phyloP scores from a whole-genome alignment of 2,888 invertebrate genomes.

The Meganola albula region DNA sequence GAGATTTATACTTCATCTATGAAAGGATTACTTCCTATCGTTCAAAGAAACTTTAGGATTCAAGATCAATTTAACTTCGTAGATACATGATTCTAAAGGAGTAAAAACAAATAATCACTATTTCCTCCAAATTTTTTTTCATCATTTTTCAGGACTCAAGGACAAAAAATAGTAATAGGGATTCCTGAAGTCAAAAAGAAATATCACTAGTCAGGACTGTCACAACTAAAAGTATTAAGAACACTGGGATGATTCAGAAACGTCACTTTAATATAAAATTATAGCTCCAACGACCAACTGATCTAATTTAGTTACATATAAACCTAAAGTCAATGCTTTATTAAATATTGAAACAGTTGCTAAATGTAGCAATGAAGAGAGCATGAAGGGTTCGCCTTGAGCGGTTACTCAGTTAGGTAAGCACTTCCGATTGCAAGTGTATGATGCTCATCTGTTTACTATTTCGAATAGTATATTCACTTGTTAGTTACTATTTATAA shows the following conservation, averaged over 20 bases:
- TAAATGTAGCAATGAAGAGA: slow-evolving; percentile 32
- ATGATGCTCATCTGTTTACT: slow-evolving; percentile 34
- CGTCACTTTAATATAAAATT: slow-evolving; percentile 12
- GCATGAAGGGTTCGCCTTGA: slow-evolving; percentile 44
- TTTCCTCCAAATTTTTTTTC: too few species aligned
- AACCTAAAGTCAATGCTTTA: slow-evolving; percentile 17
- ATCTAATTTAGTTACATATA: slow-evolving; percentile 1
- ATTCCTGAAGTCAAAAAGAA: too few species aligned
- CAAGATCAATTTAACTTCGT: too few species aligned
- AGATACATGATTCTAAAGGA: too few species aligned
- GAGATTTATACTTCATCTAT: too few species aligned
- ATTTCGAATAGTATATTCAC: slow-evolving; percentile 34
- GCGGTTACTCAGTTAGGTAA: slow-evolving; percentile 47
- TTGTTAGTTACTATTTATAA: slow-evolving; percentile 31
- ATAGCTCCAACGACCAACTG: slow-evolving; percentile 5
- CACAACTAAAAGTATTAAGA: too few species aligned
- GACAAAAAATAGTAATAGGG: too few species aligned
- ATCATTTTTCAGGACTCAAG: too few species aligned
- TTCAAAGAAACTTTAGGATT: too few species aligned
- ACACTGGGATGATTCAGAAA: slow-evolving; percentile 19
- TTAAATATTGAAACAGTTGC: slow-evolving; percentile 27
- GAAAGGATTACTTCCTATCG: too few species aligned
- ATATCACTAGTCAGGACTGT: too few species aligned
- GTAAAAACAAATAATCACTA: too few species aligned
- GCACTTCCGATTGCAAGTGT: slow-evolving; percentile 31